Evolutionary conservation across 2,113 vertebrate genomes (phyloP).

Genomic region (Caranx ignobilis): DNA sequence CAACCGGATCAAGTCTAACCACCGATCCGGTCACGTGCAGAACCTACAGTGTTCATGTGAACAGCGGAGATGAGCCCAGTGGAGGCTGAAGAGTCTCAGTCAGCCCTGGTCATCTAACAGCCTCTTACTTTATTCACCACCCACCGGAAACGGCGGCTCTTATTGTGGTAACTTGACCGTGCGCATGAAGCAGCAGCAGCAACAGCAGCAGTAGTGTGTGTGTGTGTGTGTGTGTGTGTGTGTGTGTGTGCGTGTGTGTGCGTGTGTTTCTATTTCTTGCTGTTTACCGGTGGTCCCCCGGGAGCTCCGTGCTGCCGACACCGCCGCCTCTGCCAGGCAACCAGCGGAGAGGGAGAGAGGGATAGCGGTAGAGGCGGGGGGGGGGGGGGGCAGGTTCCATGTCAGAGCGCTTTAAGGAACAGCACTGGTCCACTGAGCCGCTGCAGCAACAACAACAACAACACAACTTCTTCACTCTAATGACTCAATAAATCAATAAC

Average conservation of each 20-base stretch:
- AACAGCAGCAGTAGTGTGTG: background rate
- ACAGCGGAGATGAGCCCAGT: too few species aligned
- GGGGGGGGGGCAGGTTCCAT: background rate
- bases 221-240: constrained; percentile 12
- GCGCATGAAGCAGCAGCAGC: background rate
- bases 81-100: too few species aligned
- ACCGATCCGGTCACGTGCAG: too few species aligned
- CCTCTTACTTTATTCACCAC: background rate
- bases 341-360: constrained; percentile 1
- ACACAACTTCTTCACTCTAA: too few species aligned
- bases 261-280: too few species aligned
- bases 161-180: background rate
- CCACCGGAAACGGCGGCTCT: constrained; percentile 11
- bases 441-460: too few species aligned
- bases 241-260: background rate
- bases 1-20: too few species aligned
- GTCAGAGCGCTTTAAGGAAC: too few species aligned
- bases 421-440: too few species aligned
- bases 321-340: constrained; percentile 24
- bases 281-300: constrained; percentile 23
- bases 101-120: background rate
- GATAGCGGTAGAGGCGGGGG: background rate
- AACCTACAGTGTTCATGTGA: too few species aligned
- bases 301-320: constrained; percentile 1
- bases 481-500: too few species aligned